Conservation (phyloP, 2,113 vertebrate species). For the Lontra canadensis region DNA sequence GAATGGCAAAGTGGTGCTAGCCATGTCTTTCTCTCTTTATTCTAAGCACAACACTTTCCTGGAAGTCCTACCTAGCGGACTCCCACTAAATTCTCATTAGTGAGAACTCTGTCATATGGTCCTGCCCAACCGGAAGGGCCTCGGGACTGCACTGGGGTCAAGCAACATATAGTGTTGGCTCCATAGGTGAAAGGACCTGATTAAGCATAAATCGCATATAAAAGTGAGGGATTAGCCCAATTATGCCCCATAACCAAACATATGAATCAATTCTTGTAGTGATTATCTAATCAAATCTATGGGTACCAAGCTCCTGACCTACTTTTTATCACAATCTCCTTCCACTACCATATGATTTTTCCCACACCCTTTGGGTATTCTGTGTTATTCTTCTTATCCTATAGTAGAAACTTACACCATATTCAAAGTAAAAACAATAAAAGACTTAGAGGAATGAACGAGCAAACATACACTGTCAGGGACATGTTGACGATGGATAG, state of each 20-base stretch:
- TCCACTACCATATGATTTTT: rapidly evolving
- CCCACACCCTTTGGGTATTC: rapidly evolving
- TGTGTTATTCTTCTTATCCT: neutral
- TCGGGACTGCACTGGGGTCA: neutral
- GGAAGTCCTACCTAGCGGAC: neutral
- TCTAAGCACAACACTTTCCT: neutral
- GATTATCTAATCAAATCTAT: neutral
- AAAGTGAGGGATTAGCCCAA: neutral
- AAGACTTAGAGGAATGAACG: neutral
- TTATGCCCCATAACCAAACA: neutral
- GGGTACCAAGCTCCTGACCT: neutral
- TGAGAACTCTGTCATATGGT: neutral
- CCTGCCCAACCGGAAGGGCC: neutral
- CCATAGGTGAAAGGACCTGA: neutral
- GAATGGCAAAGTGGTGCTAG: neutral
- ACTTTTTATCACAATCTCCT: neutral
- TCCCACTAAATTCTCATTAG: neutral
- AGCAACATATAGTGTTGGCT: neutral
- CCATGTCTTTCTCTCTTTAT: neutral
- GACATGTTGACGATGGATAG: neutral
- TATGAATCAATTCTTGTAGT: neutral
- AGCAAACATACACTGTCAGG: neutral
- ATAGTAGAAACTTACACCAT: neutral
- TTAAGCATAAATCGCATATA: neutral
- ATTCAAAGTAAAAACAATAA: neutral